A percentile compares a stretch with the other conserved stretches of the same genome.
Evolutionary conservation across 2,113 vertebrate genomes (phyloP).

Genomic region (Microcebus jonahi): DNA sequence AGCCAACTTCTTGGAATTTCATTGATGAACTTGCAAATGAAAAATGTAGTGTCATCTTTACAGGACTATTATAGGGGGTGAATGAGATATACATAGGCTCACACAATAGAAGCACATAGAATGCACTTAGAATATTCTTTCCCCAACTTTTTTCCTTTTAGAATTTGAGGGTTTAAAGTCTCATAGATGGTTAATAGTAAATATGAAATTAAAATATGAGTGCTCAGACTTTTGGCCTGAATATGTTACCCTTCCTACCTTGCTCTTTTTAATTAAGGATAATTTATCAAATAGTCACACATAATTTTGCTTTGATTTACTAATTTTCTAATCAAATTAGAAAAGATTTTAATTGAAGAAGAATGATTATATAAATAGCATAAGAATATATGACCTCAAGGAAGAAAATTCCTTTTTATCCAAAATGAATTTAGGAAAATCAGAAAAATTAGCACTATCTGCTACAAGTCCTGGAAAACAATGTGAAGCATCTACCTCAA

Average conservation of each 20-base stretch:
- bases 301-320: not conserved
- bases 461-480: not conserved
- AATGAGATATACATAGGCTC: not conserved
- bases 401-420: not conserved
- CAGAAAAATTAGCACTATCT: not conserved
- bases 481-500: not conserved
- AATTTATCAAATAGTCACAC: not conserved
- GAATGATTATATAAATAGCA: not conserved
- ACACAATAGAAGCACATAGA: not conserved
- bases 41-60: not conserved
- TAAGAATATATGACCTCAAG: not conserved
- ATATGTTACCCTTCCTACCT: not conserved
- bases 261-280: not conserved
- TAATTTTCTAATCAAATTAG: conserved; percentile 5
- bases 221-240: not conserved
- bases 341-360: not conserved
- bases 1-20: not conserved
- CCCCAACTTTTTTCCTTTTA: not conserved
- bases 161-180: not conserved
- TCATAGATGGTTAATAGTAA: not conserved
- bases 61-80: rapidly evolving
- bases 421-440: not conserved
- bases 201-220: conserved; percentile 38
- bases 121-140: not conserved
- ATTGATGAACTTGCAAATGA: not conserved